Base-by-base conservation (phyloP, 2,113 vertebrate species). In the Ictalurus punctatus region DNA sequence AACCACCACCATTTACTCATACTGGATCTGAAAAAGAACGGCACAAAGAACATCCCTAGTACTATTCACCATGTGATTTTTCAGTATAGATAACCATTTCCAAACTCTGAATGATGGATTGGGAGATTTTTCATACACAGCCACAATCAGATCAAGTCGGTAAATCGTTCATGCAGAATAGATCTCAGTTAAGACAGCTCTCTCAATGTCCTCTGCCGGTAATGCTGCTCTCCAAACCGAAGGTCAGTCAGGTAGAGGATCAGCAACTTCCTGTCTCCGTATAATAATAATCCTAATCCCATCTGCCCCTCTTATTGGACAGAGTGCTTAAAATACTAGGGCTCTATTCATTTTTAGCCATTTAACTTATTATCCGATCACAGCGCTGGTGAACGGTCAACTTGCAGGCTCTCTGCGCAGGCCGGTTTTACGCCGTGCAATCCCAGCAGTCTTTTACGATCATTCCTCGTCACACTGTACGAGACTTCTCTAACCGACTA, bases 241-340 rank as follows among this genome's bases (percentile, higher is more conserved):
- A 63, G 69, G 48, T 79, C 88, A 89, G 71, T 74, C 73, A 83
- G 86, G 58, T 81, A 90, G 67, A 86, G 86, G 73, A 87, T 83
- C 63, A 90, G 82, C 83, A 90, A 88, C 56, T 85, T 48, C 90
- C 85, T 54, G 61, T 86, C 88, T 85, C 65, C 73, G 59, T 76
- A 86, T 87, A 54, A 82, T 71, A 86, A 30, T 44, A 8, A 44
- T 23, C 19, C 52, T 71, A 87, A 81, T 69, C 86, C 52, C 54
- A 58, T 73, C 63, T 81, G 78, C 76, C 9, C 76, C 59, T 71
- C 40, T 63, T 76, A 78, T 8, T 63, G 71, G 58, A 54, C 65
- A 58, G 79, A 30, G n/a, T 52, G 17, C 56, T 78, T 86, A 61
- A 30, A 48, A 80, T 69, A 69, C 25, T 84, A 34, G 23, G 16